Percentiles rank a stretch among this genome's conserved stretches.
Evolutionary conservation across 2,797 vertebrate genomes (phyloP).

Genomic region (Fistularia commersonii): DNA sequence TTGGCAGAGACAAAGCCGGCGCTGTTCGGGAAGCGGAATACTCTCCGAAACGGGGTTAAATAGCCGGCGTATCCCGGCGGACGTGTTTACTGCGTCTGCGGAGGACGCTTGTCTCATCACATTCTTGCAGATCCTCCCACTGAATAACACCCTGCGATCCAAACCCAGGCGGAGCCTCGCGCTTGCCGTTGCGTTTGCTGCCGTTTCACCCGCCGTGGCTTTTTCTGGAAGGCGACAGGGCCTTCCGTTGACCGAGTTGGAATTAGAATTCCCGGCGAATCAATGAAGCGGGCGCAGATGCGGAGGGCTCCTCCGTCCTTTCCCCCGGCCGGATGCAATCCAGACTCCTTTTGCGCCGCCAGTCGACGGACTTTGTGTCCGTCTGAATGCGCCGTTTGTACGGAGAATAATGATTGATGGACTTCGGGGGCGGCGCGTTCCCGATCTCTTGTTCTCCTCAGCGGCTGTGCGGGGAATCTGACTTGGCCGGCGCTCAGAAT

Average conservation of each 20-base stretch:
- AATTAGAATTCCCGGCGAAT: constrained; percentile 60
- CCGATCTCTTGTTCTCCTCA: constrained; percentile 57
- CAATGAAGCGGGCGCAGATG: constrained; percentile 67
- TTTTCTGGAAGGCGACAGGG: constrained; percentile 40
- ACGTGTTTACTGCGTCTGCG: not conserved
- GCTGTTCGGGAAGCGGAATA: no score
- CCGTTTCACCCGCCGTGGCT: no score
- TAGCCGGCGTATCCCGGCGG: no score
- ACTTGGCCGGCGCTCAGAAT: constrained; percentile 49
- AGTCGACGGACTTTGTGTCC: constrained; percentile 70
- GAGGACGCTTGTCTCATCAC: not conserved
- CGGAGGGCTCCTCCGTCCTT: constrained; percentile 62
- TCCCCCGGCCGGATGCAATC: constrained; percentile 63
- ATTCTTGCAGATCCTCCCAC: constrained; percentile 13
- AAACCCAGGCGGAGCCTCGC: constrained; percentile 2
- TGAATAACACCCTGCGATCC: constrained; percentile 21
- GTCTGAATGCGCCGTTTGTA: constrained; percentile 70
- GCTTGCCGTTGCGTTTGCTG: no score
- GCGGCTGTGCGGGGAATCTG: constrained; percentile 54
- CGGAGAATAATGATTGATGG: constrained; percentile 72
- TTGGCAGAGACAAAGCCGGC: no score
- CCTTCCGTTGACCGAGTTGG: constrained; percentile 41
- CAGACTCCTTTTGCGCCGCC: constrained; percentile 70
- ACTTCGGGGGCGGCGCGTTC: constrained; percentile 57
- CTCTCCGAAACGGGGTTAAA: no score